Evolutionary conservation across 1,140 invertebrate genomes (phyloP).

Genomic region (Drosophila nebulosa): DNA sequence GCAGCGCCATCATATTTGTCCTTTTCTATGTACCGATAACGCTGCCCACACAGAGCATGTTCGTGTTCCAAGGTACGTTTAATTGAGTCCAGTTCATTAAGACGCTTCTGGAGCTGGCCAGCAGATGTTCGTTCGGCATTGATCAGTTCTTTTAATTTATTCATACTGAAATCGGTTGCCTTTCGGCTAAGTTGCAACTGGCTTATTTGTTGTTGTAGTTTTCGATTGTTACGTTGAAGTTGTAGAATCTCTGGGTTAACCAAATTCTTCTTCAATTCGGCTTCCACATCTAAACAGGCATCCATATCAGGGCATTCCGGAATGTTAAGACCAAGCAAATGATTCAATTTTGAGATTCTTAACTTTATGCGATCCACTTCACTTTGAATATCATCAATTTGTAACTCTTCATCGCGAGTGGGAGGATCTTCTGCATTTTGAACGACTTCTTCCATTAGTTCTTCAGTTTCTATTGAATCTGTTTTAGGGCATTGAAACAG

Average conservation of each 20-base stretch:
- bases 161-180: background rate
- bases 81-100: slow-evolving; percentile 34
- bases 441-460: background rate
- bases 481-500: background rate
- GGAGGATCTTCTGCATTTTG: background rate
- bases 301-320: slow-evolving; percentile 20
- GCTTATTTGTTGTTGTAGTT: slow-evolving; percentile 24
- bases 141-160: background rate
- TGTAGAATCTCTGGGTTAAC: slow-evolving; percentile 14
- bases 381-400: slow-evolving; percentile 8
- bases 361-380: slow-evolving; percentile 14
- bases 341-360: slow-evolving; percentile 7
- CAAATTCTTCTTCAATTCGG: slow-evolving; percentile 1
- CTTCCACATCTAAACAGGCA: background rate
- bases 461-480: background rate
- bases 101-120: background rate
- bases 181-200: slow-evolving; percentile 12
- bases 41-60: slow-evolving; percentile 23
- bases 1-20: slow-evolving; percentile 20
- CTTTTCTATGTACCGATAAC: slow-evolving; percentile 16
- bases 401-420: background rate
- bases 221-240: slow-evolving; percentile 17
- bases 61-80: slow-evolving; percentile 23
- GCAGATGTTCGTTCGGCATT: background rate
- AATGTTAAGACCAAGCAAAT: background rate